Conservation (phyloP, 2,113 vertebrate genomes). For the Capreolus pygargus region DNA sequence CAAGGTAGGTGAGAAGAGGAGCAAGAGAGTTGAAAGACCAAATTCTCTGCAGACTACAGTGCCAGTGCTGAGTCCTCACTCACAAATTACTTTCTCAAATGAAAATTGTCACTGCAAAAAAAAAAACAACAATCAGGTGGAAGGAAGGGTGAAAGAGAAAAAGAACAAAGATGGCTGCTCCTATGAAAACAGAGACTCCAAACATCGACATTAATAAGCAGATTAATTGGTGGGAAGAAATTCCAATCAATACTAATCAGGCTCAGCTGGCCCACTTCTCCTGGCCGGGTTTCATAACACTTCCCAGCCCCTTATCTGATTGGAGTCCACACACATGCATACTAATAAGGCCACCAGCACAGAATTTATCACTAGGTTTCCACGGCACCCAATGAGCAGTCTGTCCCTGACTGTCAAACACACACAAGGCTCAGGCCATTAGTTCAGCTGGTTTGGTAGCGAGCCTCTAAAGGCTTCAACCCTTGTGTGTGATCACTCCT, state of each 20-base stretch:
- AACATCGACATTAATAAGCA: constrained; percentile 53
- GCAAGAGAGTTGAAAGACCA: not conserved
- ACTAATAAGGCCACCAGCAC: constrained; percentile 29
- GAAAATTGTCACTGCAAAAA: not conserved
- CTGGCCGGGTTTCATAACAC: constrained; percentile 49
- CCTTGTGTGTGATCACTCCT: fast-evolving
- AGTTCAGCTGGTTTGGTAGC: not conserved
- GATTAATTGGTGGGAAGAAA: constrained; percentile 68
- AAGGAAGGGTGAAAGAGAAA: not conserved
- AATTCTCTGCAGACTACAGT: not conserved
- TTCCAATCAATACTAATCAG: constrained; percentile 55
- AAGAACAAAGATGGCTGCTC: constrained; percentile 11
- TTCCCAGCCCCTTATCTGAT: not conserved
- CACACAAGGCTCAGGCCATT: not conserved
- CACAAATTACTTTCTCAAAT: not conserved
- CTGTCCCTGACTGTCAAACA: not conserved
- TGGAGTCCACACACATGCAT: constrained; percentile 35
- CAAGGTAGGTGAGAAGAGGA: not conserved
- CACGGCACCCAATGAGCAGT: not conserved
- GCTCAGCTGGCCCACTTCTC: constrained; percentile 40
- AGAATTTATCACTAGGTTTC: constrained; percentile 24
- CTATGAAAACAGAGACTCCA: constrained; percentile 37
- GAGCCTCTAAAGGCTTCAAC: not conserved
- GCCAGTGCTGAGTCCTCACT: not conserved
- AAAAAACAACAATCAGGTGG: not conserved